Base-by-base conservation (phyloP, 2,888 invertebrate genomes). In the Prenolepis imparis region DNA sequence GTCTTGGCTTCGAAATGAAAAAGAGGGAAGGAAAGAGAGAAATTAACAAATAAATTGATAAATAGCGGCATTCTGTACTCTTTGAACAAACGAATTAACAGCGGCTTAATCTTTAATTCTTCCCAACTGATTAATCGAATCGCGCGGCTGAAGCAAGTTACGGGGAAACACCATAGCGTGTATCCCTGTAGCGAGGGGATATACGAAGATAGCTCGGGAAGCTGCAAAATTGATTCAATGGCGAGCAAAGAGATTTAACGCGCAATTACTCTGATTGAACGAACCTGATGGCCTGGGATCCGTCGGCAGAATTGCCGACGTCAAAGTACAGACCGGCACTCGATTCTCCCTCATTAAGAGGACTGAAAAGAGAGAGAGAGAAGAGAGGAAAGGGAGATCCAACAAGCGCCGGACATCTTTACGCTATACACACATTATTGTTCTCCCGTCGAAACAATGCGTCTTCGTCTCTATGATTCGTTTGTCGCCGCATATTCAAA, bases 201-300 rank as follows among this genome's bases (percentile, higher is more conserved):
- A 44, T 59, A 68, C 68, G 74, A 52, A 75, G 72, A 70, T 52
- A 61, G 12, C 78, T 86, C 64, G 63, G 24, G 70, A 81, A 48
- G 85, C 55, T 15, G 70, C 59, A 87, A 88, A 91, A 92, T 92
- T 91, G 91, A 92, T 92, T 92, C 86, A 83, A 70, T 84, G 83
- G 18, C 57, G 36, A 81, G 75, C 84, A 88, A 89, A 86, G 87
- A 90, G 91, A 92, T 92, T 92, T 91, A 91, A 92, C 92, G 91
- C 88, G 89, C 92, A 93, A 93, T 93, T 93, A 93, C 90, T 90
- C 89, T 91, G 91, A 92, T 92, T 91, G 92, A 91, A 89, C 87
- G 85, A 88, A 86, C 81, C 82, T 74, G 80, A 77, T 84, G 74
- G 84, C 68, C 84, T 82, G 64, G 66, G 55, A 63, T 61, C 36